Base-by-base conservation (phyloP, 2,797 vertebrate genomes). In the Gymnocypris eckloni region DNA sequence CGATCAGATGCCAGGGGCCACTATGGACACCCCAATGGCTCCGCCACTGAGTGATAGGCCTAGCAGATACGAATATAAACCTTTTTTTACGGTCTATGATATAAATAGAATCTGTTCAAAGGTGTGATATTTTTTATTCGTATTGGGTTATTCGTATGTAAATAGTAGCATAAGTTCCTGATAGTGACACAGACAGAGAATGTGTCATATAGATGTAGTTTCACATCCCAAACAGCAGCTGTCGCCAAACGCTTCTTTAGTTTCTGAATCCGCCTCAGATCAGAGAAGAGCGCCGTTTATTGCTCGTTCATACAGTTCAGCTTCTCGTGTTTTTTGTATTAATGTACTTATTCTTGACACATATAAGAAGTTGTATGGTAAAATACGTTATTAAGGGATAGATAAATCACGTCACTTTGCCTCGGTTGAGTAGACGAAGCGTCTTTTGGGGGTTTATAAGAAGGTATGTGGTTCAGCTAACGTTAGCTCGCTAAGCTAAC, bases 401-500 rank as follows among this genome's bases (percentile, higher is more conserved):
- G 59, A 50, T 37, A 76, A 25, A 37, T 41, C 13, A 28, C 50
- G 8, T 45, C 61, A 20, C 2, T 16, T 39, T 45, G 75, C n/a
- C 37, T 84, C 37, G 39, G 10, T 59, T 61, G 77, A 52, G 52
- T 25, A 48, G 28, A 71, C 20, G 67, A 61, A 52, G 28, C 41
- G 25, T 79, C 18, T 71, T 48, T n/a, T 1, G 1, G n/a, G 72
- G 50, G n/a, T 18, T 79, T 71, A 50, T 25, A 41, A 85, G 13
- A 28, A 80, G 76, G 77, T 80, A 72, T 64, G 83, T 61, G 41
- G 18, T 48, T 45, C 18, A 37, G 52, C 52, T 61, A 33, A 33
- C 33, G 33, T 33, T 33, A 79, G 69, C 52, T 85, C 20, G 54
- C 67, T 45, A 80, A 50, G 84, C 76, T 85, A 71, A 50, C 76